Base-by-base conservation (phyloP, 2,888 invertebrate genomes). In the Euplexia lucipara region DNA sequence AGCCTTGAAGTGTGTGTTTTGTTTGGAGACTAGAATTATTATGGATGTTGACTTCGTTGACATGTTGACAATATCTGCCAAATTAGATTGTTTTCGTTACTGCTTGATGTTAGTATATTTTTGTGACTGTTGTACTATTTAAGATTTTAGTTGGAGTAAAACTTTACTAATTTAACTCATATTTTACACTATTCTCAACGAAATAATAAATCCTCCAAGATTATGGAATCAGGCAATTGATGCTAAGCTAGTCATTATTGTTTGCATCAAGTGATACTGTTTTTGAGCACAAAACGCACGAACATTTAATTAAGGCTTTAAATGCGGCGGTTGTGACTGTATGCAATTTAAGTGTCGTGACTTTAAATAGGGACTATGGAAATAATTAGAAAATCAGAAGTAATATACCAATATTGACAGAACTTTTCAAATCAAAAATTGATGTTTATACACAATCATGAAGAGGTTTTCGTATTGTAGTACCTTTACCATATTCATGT, bases 251-350 rank as follows among this genome's bases (percentile, higher is more conserved):
- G 68, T 65, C 56, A 71, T 58, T 79, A 72, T 79, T 65, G 68
- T 77, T 72, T 75, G 60, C 48, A 76, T 76, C 49, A 64, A 81
- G 60, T 65, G 75, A 68, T 70, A 82, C 56, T 57, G 41, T 67
- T 68, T 63, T 51, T 68, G 76, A 84, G 91, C 91, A 91, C 90
- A 90, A 90, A 89, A 79, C 84, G 69, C 82, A 83, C 83, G 78
- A 75, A 66, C 79, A 76, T 78, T 79, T 70, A 75, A 81, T 83
- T 84, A 83, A 86, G 83, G 87, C 88, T 89, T 90, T 88, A 90
- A 88, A 78, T 84, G 78, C 74, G 72, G 84, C 78, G 92, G 92
- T 92, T 93, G 92, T 92, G 93, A 93, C 84, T 80, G 81, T 84
- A 80, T 72, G 81, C 82, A 82, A 85, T 87, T 83, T 84, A 83